phyloP scores from a whole-genome alignment of 1,140 invertebrate species.

The Triops longicaudatus region DNA sequence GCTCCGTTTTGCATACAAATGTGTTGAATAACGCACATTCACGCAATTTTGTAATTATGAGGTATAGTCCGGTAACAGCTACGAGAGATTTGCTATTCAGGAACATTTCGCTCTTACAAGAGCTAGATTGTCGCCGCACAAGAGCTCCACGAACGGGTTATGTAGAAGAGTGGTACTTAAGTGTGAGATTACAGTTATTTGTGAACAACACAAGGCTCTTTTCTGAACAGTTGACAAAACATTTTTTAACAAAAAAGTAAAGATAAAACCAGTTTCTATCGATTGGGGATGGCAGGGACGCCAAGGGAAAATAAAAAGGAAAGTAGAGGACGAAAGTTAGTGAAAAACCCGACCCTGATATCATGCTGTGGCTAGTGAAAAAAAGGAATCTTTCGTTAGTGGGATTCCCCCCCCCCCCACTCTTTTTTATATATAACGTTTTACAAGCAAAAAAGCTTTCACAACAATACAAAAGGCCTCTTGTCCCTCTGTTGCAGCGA shows the following conservation, averaged over 20 bases:
- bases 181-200: no score
- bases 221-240: background rate
- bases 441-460: background rate
- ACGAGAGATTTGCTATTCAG: no score
- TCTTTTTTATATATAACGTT: background rate
- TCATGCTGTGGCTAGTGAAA: background rate
- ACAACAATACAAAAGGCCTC: background rate
- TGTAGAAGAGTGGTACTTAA: no score
- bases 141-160: no score
- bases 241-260: background rate
- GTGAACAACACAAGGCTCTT: no score
- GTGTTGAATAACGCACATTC: no score
- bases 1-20: no score
- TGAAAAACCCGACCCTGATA: background rate
- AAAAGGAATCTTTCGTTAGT: background rate
- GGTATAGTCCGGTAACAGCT: no score
- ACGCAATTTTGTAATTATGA: no score
- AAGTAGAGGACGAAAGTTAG: background rate
- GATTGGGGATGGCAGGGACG: background rate
- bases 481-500: background rate
- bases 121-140: no score
- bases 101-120: no score
- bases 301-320: background rate
- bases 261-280: background rate
- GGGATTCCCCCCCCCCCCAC: no score